Evolutionary conservation across 2,888 invertebrate species (phyloP), one percentile per base, ranked within the genome.

Genomic region (Pterobdella sp.): DNA sequence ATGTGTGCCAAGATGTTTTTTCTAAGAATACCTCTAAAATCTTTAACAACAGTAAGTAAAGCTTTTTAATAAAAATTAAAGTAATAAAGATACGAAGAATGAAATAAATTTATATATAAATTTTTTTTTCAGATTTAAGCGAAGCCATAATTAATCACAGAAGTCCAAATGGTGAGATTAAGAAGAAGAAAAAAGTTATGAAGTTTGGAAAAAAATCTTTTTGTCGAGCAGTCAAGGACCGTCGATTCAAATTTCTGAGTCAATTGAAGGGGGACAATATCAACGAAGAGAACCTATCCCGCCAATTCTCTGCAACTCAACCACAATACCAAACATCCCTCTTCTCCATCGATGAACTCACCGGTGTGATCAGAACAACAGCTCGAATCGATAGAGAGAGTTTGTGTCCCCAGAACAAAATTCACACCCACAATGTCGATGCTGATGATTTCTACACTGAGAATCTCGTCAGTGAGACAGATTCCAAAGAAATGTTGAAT

Each of bases 361-460:
- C 72, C 18, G 72, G 72, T 3, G 42, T 72, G 10, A 72, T 72
- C n/a, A 42, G 32, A 42, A 72, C 72, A 31, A 22, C 60, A 26
- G 2, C 42, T 1, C 18, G 52, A 26, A 49, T 72, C 7, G 72
- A 72, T 42, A 37, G 72, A 0, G 72, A 72, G 22, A n/a, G 26
- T 29, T 7, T 72, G 65, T 72, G 72, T 42, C 1, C 52, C 26
- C n/a, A 35, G 2, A n/a, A 35, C 52, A 70, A 14, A 1, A n/a
- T 1, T 1, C 0, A 18, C n/a, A 29, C 66, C 29, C 37, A 67
- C n/a, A 18, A 36, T 52, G 73, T 72, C 14, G 60, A 56, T 56
- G 60, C 4, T 56, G 60, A 22, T 22, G 4, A 56, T 22, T 3
- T 18, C n/a, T 4, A n/a, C 10, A 26, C 7, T 56, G 4, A 4